Evolutionary conservation across 2,888 invertebrate species (phyloP), one percentile per base, ranked within the genome.

Genomic region (Rhagium mordax): DNA sequence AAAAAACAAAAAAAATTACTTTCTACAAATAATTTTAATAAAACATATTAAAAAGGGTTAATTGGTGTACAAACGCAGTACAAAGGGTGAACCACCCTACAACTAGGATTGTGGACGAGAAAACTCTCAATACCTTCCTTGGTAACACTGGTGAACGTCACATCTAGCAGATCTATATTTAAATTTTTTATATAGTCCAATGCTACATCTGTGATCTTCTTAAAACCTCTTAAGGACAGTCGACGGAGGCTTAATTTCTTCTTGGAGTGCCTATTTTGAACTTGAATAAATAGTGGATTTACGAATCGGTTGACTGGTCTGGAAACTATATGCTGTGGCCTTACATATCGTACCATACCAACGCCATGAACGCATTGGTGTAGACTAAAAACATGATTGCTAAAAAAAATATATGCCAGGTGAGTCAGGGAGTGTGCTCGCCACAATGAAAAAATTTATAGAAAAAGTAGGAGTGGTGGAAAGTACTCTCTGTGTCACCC

Each of bases 71-170:
- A 87, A 61, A 77, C 76, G 74, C 87, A 87, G 62, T 82, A 84
- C 20, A 78, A 76, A 47, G 84, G 82, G 74, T 87, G 87, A 20
- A 90, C 78, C 15, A 93, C 87, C 60, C 89, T 86, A 77, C 92
- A 92, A 29, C 92, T 90, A 0, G 93, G 92, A 70, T 93, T 89
- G 0, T 89, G 81, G 0, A 86, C 87, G 61, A 89, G 90, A 76
- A 94, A 95, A 0, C 87, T 86, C n/a, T 89, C 88, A 0, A 94
- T 89, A 0, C 93, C 94, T 0, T 86, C 82, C 5, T 85, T 84
- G 0, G 93, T 93, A 0, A 95, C 92, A 0, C 89, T 88, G 0
- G 94, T 94, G 0, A 92, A 91, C 0, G 91, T 91, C 0, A 95
- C 90, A 85, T 95, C 94, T 0, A 95, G 84, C 60, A 87, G 68